Evolutionary conservation across 2,113 vertebrate species (phyloP), one percentile per base, ranked within the genome.

Genomic region (Paralichthys olivaceus): DNA sequence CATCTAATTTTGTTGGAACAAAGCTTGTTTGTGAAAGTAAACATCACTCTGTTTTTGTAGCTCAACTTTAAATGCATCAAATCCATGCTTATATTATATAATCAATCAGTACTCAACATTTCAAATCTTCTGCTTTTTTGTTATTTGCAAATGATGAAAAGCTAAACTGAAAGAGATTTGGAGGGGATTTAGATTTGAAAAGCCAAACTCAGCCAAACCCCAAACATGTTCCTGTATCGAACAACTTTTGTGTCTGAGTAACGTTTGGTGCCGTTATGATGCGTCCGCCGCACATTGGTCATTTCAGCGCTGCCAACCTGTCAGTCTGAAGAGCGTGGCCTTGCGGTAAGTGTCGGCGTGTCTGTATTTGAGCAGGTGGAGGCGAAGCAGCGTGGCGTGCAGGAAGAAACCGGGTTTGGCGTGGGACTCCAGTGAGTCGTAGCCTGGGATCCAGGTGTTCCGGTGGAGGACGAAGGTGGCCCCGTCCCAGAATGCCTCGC

Each of bases 381-480:
- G 81, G 34, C 81, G 91, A 8, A 93, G 91, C 32, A 84, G 70
- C 1, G 89, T 94, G 59, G 89, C 77, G 2, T 92, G 92, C 17
- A 99, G 92, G 90, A 99, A 99, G 86, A 92, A 95, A 11, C 96
- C 95, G 0, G 95, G 96, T 56, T 95, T 94, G 0, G 94, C 89
- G 63, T 96, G 94, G 13, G 96, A 96, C 89, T 99, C 98, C 73
- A 99, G 94, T 6, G 97, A 96, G 93, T 95, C 95, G 43, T 95
- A 98, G 58, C 96, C 96, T 0, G 89, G 87, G 59, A 92, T 91
- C 97, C 96, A 96, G 0, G 94, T 96, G 79, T 97, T 95, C 83
- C 91, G 93, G 92, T 97, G 98, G 70, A 98, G 89, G 1, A 92
- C 76, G 89, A 98, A 99, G 0, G 97, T 98, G 74, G 97, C 95